Evolutionary conservation across 2,113 vertebrate species (phyloP), one percentile per base, ranked within the genome.

Genomic region (Paramisgurnus dabryanus): DNA sequence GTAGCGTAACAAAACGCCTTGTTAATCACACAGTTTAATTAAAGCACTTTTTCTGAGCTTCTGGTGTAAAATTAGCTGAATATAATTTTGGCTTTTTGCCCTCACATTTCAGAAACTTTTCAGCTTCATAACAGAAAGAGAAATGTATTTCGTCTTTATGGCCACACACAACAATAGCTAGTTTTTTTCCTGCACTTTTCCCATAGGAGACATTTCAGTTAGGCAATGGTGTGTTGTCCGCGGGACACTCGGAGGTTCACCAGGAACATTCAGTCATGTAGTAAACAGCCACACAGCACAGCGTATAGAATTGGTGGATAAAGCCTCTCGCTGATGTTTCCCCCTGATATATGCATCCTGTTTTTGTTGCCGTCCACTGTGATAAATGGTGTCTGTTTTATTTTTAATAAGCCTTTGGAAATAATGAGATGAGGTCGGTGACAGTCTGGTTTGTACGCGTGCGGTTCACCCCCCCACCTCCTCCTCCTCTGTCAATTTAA

Each of bases 351-450:
- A 61, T 75, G 72, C 22, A 8, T 75, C 58, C 72, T 64, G 58
- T 64, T 64, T 57, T 10, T 15, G 13, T n/a, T 58, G 53, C 53
- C 18, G 69, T 58, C 3, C 3, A 5, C 6, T 7, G 22, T 75
- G 72, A 75, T 75, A 63, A 75, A 75, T 75, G 58, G n/a, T 49
- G 58, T 39, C 57, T 64, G 72, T 64, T 75, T 75, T 63, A 75
- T 75, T 34, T 75, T 75, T 75, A 61, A 75, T 75, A 75, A 75
- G 58, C 58, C 47, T 75, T 75, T 47, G 72, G 58, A 45, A 75
- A 64, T 75, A 75, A 75, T 75, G 41, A 75, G 72, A 75, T 64
- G 43, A 64, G 72, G 58, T 75, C 58, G 13, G 7, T 22, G 72
- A 64, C 47, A 49, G 71, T 57, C 71, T 61, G 71, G 57, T 27